A percentile compares a stretch with the other conserved stretches of the same genome.
phyloP scores from a whole-genome alignment of 2,113 vertebrate genomes.

The Orthonyx spaldingii region DNA sequence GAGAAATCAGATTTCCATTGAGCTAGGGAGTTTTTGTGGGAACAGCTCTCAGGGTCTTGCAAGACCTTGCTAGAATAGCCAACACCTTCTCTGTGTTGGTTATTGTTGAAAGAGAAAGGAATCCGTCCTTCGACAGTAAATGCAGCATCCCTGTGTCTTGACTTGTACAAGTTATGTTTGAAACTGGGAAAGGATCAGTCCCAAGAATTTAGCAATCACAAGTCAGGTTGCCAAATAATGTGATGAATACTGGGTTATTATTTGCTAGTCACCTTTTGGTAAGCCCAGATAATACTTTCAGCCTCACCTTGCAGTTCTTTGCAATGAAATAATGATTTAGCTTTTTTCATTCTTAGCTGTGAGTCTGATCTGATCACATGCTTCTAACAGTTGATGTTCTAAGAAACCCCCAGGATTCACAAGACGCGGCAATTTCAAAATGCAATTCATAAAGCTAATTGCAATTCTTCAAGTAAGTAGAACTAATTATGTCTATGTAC shows the following conservation, averaged over 20 bases:
- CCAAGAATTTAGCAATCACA: not conserved
- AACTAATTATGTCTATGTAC: not conserved
- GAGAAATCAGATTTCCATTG: not conserved
- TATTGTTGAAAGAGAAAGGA: not conserved
- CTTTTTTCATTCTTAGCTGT: not conserved
- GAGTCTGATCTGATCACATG: not conserved
- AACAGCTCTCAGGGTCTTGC: not conserved
- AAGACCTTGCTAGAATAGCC: not conserved
- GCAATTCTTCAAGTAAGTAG: constrained; percentile 21
- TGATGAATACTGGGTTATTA: not conserved
- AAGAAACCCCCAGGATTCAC: not conserved
- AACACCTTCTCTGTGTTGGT: not conserved
- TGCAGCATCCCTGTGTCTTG: not conserved
- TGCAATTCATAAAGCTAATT: constrained; percentile 19
- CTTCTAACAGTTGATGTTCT: not conserved
- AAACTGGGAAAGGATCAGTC: not conserved
- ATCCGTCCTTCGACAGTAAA: not conserved
- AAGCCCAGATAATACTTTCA: not conserved
- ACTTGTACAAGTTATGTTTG: not conserved
- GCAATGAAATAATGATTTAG: not conserved
- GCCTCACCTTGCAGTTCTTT: not conserved
- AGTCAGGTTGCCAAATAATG: not conserved
- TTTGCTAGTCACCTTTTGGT: not conserved
- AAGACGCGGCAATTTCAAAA: constrained; percentile 40
- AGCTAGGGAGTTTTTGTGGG: rapidly evolving